A percentile compares a stretch with the other conserved stretches of the same genome.
These are phyloP conservation scores for fruit fly (Drosophila melanogaster) DNA, from an alignment of 1,140 invertebrate species.

Conservation along the genomic window DNA sequence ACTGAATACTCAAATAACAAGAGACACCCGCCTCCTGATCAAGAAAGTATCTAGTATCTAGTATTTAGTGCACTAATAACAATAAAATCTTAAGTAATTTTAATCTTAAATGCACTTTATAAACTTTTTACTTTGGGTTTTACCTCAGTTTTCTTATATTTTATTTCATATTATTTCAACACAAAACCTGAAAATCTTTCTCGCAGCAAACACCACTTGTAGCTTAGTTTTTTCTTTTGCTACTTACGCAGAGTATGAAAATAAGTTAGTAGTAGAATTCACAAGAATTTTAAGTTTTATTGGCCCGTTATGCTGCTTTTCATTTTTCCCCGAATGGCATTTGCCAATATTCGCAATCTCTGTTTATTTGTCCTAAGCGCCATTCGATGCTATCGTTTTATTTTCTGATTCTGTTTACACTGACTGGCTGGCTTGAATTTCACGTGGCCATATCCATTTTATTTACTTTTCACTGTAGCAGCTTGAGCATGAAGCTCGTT, in stretches of 20 bases:
- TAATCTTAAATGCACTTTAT: too few relatives aligned
- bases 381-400: conserved; percentile 50
- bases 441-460: conserved; percentile 28
- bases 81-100: too few relatives aligned
- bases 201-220: too few relatives aligned
- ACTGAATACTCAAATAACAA: not conserved
- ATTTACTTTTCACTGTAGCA: conserved; percentile 49
- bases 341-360: conserved; percentile 33
- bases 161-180: too few relatives aligned
- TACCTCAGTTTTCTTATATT: too few relatives aligned
- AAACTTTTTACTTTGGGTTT: too few relatives aligned
- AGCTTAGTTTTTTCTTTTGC: too few relatives aligned
- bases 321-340: conserved; percentile 42
- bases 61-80: too few relatives aligned
- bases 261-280: too few relatives aligned
- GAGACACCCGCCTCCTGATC: not conserved
- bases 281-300: conserved; percentile 3
- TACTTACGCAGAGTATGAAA: too few relatives aligned
- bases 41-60: too few relatives aligned
- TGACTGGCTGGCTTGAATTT: conserved; percentile 32
- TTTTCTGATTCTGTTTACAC: conserved; percentile 46
- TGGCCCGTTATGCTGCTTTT: conserved; percentile 26
- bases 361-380: conserved; percentile 75
- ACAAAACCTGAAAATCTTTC: too few relatives aligned
- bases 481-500: conserved; percentile 48